phyloP scores from a whole-genome alignment of 1,140 invertebrate genomes.

The Micrasema minimum region DNA sequence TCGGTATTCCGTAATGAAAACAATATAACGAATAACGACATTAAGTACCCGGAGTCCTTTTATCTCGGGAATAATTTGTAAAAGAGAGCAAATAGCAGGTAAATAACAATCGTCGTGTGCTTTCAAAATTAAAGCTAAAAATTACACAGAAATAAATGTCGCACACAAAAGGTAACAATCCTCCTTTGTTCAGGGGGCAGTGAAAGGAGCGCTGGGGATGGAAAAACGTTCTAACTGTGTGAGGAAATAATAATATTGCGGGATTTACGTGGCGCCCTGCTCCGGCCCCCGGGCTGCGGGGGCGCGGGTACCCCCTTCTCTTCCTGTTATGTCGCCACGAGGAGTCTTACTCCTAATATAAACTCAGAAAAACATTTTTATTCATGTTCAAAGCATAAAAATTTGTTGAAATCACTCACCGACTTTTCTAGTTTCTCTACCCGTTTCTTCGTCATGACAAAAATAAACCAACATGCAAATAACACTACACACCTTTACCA shows the following conservation, averaged over 20 bases:
- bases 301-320: background rate
- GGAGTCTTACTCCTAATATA: background rate
- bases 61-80: too few relatives aligned
- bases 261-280: conserved; percentile 12
- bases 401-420: background rate
- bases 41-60: too few relatives aligned
- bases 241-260: conserved; percentile 15
- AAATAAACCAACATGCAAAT: too few relatives aligned
- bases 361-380: background rate
- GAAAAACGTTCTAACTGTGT: background rate
- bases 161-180: conserved; percentile 28
- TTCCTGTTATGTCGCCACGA: background rate
- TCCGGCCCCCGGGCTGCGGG: too few relatives aligned
- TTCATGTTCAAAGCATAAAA: too few relatives aligned
- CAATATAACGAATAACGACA: too few relatives aligned
- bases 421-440: too few relatives aligned
- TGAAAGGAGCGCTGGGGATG: background rate
- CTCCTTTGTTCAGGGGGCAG: conserved; percentile 11
- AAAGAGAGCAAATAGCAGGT: background rate
- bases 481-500: too few relatives aligned
- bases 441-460: too few relatives aligned
- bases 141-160: conserved; percentile 11
- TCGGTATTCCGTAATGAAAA: too few relatives aligned
- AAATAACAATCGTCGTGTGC: conserved; percentile 1
- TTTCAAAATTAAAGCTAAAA: conserved; percentile 11